A percentile compares a stretch with the other conserved stretches of the same genome.
phyloP scores from a whole-genome alignment of 2,113 vertebrate genomes.

The Hirundichthys speculiger region DNA sequence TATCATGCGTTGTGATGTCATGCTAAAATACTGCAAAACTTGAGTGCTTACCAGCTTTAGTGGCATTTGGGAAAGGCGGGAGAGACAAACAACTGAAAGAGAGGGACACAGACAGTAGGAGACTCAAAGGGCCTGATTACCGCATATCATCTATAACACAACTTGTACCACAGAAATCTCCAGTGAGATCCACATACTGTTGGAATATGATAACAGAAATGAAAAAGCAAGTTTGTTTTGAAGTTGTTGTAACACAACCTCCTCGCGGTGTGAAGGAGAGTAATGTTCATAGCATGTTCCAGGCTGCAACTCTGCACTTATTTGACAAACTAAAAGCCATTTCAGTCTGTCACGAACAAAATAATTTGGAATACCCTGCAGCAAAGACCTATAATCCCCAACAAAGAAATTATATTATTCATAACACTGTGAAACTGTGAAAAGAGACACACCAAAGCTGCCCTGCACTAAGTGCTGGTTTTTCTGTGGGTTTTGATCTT shows the following conservation, averaged over 20 bases:
- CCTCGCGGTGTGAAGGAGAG: slow-evolving; percentile 64
- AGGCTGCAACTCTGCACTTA: slow-evolving; percentile 64
- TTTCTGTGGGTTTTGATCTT: slow-evolving; percentile 48
- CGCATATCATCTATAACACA: slow-evolving; percentile 81
- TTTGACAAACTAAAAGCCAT: slow-evolving; percentile 73
- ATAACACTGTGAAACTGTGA: slow-evolving; percentile 65
- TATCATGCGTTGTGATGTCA: slow-evolving; percentile 81
- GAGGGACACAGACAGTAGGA: slow-evolving; percentile 55
- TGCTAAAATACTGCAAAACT: slow-evolving; percentile 78
- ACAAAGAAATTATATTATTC: slow-evolving; percentile 73
- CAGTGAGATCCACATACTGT: slow-evolving; percentile 78
- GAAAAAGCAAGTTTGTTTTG: slow-evolving; percentile 73
- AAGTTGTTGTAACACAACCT: slow-evolving; percentile 56
- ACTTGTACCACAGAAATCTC: slow-evolving; percentile 78
- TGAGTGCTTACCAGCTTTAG: slow-evolving; percentile 70
- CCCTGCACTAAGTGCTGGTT: slow-evolving; percentile 54
- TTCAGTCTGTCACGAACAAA: slow-evolving; percentile 63
- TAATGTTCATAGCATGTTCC: slow-evolving; percentile 68
- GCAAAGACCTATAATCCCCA: slow-evolving; percentile 69
- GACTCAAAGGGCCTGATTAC: slow-evolving; percentile 82
- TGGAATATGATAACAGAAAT: slow-evolving; percentile 76
- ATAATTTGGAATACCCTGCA: slow-evolving; percentile 69
- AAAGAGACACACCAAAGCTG: slow-evolving; percentile 61
- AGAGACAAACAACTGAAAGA: slow-evolving; percentile 43
- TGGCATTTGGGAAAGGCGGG: slow-evolving; percentile 42